These are phyloP conservation scores for Sitobion miscanthi DNA, from an alignment of 1,140 invertebrate genomes.

Conservation along the genomic window DNA sequence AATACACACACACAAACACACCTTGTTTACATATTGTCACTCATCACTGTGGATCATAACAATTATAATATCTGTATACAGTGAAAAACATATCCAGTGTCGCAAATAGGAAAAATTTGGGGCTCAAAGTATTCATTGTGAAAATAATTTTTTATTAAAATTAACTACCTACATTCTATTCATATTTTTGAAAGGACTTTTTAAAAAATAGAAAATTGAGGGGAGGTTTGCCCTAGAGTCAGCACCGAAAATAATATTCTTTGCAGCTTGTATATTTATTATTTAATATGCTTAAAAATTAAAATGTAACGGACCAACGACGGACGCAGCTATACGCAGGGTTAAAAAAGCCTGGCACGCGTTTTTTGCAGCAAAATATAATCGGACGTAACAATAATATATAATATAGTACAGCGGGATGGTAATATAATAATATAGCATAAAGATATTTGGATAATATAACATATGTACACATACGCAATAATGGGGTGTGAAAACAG, in stretches of 20 bases:
- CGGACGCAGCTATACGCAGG: not conserved
- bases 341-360: not conserved
- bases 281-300: not conserved
- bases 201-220: no score
- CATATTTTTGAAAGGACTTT: not conserved
- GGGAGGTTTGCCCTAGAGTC: not conserved
- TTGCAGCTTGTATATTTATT: not conserved
- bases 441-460: not conserved
- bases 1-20: not conserved
- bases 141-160: not conserved
- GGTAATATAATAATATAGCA: not conserved
- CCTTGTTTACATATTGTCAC: not conserved
- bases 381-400: not conserved
- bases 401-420: not conserved
- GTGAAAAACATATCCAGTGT: not conserved
- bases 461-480: not conserved
- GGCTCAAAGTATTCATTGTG: not conserved
- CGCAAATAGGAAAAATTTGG: not conserved
- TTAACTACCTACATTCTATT: not conserved
- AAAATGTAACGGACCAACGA: not conserved
- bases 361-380: not conserved
- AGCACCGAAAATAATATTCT: not conserved
- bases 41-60: not conserved
- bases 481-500: constrained; percentile 24
- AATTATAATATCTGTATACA: not conserved